Percentiles rank a stretch among this genome's conserved stretches.
Evolutionary conservation across 2,888 invertebrate species (phyloP).

Genomic region (Orchestes rusci): DNA sequence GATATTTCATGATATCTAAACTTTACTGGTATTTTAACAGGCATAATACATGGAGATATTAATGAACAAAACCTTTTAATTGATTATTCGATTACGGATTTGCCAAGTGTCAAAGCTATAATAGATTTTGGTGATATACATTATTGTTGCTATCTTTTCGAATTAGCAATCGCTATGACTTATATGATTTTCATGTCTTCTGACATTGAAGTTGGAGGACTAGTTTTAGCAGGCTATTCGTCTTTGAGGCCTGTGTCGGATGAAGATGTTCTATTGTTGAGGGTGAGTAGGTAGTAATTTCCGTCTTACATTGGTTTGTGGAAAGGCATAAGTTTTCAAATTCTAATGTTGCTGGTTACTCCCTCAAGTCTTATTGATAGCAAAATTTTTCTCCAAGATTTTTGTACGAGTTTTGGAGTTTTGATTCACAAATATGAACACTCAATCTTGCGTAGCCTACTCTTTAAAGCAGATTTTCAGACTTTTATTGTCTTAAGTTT

Average conservation of each 20-base stretch:
- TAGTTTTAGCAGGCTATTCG: slow-evolving; percentile 72
- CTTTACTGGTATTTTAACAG: slow-evolving; percentile 7
- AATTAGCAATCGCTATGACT: slow-evolving; percentile 72
- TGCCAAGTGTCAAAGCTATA: slow-evolving; percentile 53
- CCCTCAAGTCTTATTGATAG: no score
- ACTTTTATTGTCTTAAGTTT: no score
- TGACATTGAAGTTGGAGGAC: slow-evolving; percentile 54
- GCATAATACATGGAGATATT: slow-evolving; percentile 81
- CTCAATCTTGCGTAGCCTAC: no score
- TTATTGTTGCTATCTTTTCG: slow-evolving; percentile 67
- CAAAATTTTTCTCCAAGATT: no score
- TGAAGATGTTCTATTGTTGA: slow-evolving; percentile 58
- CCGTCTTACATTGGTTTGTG: no score
- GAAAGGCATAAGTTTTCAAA: no score
- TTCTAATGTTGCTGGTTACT: no score
- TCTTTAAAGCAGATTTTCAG: no score
- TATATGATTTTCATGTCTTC: slow-evolving; percentile 71
- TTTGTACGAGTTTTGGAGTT: no score
- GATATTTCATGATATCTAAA: not conserved
- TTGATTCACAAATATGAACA: no score
- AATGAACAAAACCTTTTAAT: slow-evolving; percentile 82
- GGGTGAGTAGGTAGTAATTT: slow-evolving; percentile 45
- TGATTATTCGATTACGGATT: slow-evolving; percentile 19
- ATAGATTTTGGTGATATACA: slow-evolving; percentile 86
- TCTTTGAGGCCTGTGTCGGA: slow-evolving; percentile 52